Base-by-base conservation (phyloP, 2,797 vertebrate species). In the Betta splendens region DNA sequence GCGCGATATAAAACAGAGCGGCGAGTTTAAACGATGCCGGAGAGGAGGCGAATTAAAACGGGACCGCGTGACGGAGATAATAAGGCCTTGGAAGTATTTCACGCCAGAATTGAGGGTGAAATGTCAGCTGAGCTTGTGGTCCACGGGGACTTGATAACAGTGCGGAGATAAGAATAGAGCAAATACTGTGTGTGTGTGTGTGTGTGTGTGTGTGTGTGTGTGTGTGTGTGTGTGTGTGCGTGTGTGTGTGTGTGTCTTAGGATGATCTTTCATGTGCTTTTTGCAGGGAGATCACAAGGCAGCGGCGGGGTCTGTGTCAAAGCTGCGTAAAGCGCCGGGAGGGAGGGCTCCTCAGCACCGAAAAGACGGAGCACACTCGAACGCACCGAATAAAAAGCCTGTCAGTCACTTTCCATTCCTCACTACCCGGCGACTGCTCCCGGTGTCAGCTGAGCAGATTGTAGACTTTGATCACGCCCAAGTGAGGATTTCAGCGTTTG, bases 21-120 rank as follows among this genome's bases (percentile, higher is more conserved):
- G 42, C 21, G 36, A 38, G 55, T 64, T 48, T 25, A 49, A 65
- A 57, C n/a, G 35, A 59, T 46, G 71, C 64, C 36, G 62, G 32
- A 53, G 54, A 47, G 31, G 17, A 37, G 42, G 29, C 23, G 59
- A 74, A 60, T 69, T 65, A 57, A 65, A 77, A 64, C 13, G 45
- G 67, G 52, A 53, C n/a, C 55, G 9, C 36, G 44, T 70, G 62
- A 80, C 39, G 4, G 43, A n/a, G 63, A 73, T 70, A 75, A 76
- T 44, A 70, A 58, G 46, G 58, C 47, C 64, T 75, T 70, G 68
- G 63, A 74, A 84, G 70, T 58, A 39, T 72, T 72, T 71, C 38
- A 69, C 60, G 64, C 15, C 49, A 76, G 63, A 79, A 87, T 86
- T 64, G 63, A 81, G 84, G n/a, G 83, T 87, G 80, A 87, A 89